phyloP scores from a whole-genome alignment of 2,797 vertebrate genomes.

The Amblyraja radiata region DNA sequence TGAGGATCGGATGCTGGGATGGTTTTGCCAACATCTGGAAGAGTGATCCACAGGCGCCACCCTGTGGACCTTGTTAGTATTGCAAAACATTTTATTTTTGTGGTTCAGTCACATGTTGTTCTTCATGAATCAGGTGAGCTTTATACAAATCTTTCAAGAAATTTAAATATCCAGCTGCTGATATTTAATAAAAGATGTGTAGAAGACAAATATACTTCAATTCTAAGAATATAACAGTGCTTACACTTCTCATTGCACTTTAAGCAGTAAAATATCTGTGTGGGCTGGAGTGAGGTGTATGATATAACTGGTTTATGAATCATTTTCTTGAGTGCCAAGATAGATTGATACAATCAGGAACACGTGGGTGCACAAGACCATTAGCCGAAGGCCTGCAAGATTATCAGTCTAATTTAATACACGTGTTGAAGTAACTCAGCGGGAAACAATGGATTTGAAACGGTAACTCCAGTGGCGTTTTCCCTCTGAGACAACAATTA shows the following conservation, averaged over 20 bases:
- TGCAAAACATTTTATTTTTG: neutral
- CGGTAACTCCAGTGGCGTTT: too few species aligned
- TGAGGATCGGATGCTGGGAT: neutral
- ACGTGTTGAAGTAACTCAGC: too few species aligned
- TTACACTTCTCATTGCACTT: neutral
- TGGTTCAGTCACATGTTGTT: neutral
- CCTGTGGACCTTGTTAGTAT: neutral
- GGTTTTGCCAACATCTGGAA: neutral
- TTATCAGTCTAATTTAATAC: too few species aligned
- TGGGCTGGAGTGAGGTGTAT: too few species aligned
- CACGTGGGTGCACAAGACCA: too few species aligned
- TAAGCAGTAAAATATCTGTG: neutral
- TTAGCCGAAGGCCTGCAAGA: too few species aligned
- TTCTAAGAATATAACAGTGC: neutral
- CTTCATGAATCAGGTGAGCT: neutral
- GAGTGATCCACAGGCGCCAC: neutral
- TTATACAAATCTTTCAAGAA: neutral
- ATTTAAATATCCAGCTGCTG: neutral
- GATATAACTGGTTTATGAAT: neutral
- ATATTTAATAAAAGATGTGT: neutral
- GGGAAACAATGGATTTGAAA: too few species aligned
- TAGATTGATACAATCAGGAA: too few species aligned
- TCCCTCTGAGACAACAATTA: neutral
- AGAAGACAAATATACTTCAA: neutral
- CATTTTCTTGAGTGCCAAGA: too few species aligned